These are phyloP conservation scores for Rhinogobio ventralis DNA, from an alignment of 2,797 vertebrate genomes.

Conservation along the genomic window DNA sequence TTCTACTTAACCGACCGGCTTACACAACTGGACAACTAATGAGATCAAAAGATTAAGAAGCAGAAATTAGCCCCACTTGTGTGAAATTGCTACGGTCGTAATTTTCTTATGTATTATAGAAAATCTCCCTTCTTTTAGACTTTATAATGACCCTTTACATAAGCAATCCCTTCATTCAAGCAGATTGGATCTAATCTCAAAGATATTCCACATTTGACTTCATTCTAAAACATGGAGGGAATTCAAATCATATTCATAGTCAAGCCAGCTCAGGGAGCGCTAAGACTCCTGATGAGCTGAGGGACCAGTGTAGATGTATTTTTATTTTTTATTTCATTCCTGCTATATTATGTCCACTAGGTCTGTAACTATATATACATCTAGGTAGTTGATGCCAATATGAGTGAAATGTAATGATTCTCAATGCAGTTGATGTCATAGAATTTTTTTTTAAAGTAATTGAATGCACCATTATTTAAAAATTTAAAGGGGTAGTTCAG, in stretches of 20 bases:
- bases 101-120: conserved; percentile 32
- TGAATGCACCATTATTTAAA: neutral
- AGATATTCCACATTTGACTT: conserved; percentile 33
- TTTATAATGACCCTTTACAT: conserved; percentile 20
- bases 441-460: too few species aligned
- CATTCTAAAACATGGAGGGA: neutral
- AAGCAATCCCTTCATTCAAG: neutral
- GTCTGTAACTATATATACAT: neutral
- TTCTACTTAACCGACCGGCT: conserved; percentile 63
- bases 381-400: neutral
- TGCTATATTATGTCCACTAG: neutral
- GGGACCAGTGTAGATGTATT: neutral
- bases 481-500: neutral
- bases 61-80: conserved; percentile 40
- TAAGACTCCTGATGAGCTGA: neutral
- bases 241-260: conserved; percentile 38
- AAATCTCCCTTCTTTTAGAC: conserved; percentile 5
- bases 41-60: conserved; percentile 64
- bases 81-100: conserved; percentile 35
- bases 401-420: neutral
- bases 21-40: conserved; percentile 70
- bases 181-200: conserved; percentile 20
- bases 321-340: neutral
- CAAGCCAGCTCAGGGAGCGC: neutral
- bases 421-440: neutral